Evolutionary conservation across 1,140 invertebrate species (phyloP).

Genomic region (Atta texana): DNA sequence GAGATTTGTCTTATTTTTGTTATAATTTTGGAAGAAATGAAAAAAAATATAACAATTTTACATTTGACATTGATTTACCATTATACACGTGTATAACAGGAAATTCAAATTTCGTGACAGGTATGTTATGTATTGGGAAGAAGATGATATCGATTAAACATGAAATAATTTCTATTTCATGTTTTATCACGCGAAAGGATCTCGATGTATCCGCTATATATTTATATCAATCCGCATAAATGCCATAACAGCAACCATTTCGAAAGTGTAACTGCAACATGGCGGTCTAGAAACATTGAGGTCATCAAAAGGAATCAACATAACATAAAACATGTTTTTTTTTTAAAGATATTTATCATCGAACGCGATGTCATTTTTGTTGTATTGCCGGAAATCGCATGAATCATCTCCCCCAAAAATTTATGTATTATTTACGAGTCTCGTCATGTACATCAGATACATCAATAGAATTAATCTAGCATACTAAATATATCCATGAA

Average conservation of each 20-base stretch:
- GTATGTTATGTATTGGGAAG: not conserved
- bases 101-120: constrained; percentile 14
- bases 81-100: not conserved
- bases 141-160: not conserved
- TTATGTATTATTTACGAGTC: constrained; percentile 52
- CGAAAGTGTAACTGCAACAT: constrained; percentile 46
- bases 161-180: not conserved
- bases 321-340: constrained; percentile 30
- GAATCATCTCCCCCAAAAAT: constrained; percentile 13
- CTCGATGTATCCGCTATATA: not conserved
- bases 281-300: constrained; percentile 39
- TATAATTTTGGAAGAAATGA: not conserved
- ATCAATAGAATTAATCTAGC: not conserved
- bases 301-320: constrained; percentile 30
- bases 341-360: constrained; percentile 19
- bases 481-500: not conserved
- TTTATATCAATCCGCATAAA: not conserved
- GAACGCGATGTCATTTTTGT: constrained; percentile 11
- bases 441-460: constrained; percentile 8
- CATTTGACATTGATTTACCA: not conserved
- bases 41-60: not conserved
- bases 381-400: not conserved
- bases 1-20: not conserved
- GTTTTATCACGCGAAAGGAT: not conserved
- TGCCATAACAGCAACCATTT: constrained; percentile 45